Evolutionary conservation across 2,888 invertebrate genomes (phyloP).

Genomic region (Pyrochroa serraticornis): DNA sequence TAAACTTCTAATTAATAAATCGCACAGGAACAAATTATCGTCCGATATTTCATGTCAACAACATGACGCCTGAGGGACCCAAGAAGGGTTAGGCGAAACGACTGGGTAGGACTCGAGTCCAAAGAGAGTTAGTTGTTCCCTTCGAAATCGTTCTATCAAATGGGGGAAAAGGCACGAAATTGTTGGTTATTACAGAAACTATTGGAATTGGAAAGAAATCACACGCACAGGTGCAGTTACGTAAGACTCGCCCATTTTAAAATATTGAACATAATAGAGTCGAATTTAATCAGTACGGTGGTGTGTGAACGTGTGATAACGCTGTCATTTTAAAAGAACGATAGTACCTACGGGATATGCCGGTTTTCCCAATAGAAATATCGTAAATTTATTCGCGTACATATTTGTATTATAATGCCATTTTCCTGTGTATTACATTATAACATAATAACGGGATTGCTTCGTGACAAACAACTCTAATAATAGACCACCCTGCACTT

Average conservation of each 20-base stretch:
- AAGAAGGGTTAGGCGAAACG: slow-evolving; percentile 47
- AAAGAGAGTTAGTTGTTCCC: slow-evolving; percentile 10
- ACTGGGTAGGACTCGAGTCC: slow-evolving; percentile 29
- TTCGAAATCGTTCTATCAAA: neutral
- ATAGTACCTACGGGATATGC: slow-evolving; percentile 56
- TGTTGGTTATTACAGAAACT: slow-evolving; percentile 8
- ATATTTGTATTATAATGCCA: slow-evolving; percentile 50
- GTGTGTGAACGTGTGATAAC: slow-evolving; percentile 54
- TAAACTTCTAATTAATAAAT: slow-evolving; percentile 55
- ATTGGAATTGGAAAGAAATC: slow-evolving; percentile 34
- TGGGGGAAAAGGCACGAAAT: neutral
- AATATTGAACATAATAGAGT: slow-evolving; percentile 51
- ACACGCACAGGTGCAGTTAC: slow-evolving; percentile 48
- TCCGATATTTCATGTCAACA: slow-evolving; percentile 52
- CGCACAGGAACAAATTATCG: slow-evolving; percentile 52
- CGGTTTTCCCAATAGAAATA: slow-evolving; percentile 54
- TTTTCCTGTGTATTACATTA: slow-evolving; percentile 32
- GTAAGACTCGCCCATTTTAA: slow-evolving; percentile 44
- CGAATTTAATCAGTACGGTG: slow-evolving; percentile 56
- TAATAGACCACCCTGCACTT: too few species aligned
- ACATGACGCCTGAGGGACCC: slow-evolving; percentile 50
- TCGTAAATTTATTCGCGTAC: slow-evolving; percentile 49
- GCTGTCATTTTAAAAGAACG: slow-evolving; percentile 58
- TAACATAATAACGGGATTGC: slow-evolving; percentile 25
- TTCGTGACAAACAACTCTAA: slow-evolving; percentile 8